Evolutionary conservation across 64 coral and sea anemone species (phyloP), one percentile per base, ranked within the genome.

Genomic region (Montipora cactus): DNA sequence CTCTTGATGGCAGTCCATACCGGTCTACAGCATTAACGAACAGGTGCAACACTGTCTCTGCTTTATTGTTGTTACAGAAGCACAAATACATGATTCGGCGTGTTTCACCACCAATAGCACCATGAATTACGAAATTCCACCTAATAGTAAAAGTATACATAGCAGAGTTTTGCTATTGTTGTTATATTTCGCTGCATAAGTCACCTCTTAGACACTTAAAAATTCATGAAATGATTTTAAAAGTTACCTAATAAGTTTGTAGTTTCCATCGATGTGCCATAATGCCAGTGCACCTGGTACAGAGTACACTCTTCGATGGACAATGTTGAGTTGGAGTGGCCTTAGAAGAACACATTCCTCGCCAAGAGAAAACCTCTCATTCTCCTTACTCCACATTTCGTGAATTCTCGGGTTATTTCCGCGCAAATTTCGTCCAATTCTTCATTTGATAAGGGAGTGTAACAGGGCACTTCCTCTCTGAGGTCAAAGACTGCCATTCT

Each of bases 321-420:
- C 67, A 18, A 69, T 4, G 67, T 69, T 69, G 14, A 69, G n/a
- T 69, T 69, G 67, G n/a, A 69, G 67, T 69, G 67, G 16, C 67
- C 67, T 4, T 18, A 69, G 67, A 69, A 69, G 67, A 20, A 69
- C 67, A 20, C 67, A 69, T 69, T 20, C 12, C 13, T 69, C 14
- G 67, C 13, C n/a, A 69, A 69, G 13, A 69, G n/a, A 69, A 69
- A 69, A 59, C 91, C 91, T 55, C 83, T 92, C 91, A 92, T 92
- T 78, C 81, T 92, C 75, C 91, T 59, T 23, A 92, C 83, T 47
- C 91, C 91, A 92, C 91, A 92, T 73, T 92, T 92, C 7, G 91
- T 81, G 55, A 93, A 93, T 55, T 79, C 80, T 66, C 69, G 78
- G 45, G 62, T 69, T 66, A 82, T 80, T 8, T 75, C 66, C 46